phyloP scores from a whole-genome alignment of 2,888 invertebrate species.

The Lasioglossum leucozonium region DNA sequence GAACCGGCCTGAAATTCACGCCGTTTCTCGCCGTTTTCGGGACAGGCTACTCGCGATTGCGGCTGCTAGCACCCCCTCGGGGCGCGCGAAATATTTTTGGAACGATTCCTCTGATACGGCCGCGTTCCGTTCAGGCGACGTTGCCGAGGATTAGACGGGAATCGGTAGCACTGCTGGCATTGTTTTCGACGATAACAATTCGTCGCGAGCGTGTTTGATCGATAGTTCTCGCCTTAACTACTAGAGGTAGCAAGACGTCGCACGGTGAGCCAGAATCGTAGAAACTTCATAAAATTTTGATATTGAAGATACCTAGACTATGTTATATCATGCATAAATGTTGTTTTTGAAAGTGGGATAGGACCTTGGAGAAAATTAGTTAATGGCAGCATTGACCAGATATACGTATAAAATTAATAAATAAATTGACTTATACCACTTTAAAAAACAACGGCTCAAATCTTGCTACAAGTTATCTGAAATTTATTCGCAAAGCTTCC shows the following conservation, averaged over 20 bases:
- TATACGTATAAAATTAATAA: no score
- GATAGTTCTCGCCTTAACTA: neutral
- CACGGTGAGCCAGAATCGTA: neutral
- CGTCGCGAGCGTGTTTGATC: neutral
- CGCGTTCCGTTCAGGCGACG: conserved; percentile 10
- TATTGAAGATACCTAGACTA: no score
- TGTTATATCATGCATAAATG: no score
- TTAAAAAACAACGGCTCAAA: no score
- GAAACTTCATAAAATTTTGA: no score
- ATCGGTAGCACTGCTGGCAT: neutral
- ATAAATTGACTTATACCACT: no score
- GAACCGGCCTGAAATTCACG: conserved; percentile 14
- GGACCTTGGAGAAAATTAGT: no score
- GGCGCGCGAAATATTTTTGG: conserved; percentile 37
- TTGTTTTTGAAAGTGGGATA: no score
- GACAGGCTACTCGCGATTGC: neutral
- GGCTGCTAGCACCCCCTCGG: conserved; percentile 7
- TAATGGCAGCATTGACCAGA: no score
- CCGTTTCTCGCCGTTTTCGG: conserved; percentile 2
- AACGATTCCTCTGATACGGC: conserved; percentile 16
- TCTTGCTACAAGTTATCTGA: no score
- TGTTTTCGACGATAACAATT: conserved; percentile 5
- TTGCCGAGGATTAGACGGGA: neutral
- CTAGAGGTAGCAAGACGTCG: neutral
- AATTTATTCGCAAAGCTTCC: no score